Evolutionary conservation across 2,888 invertebrate genomes (phyloP).

Genomic region (Pandemis heparana): DNA sequence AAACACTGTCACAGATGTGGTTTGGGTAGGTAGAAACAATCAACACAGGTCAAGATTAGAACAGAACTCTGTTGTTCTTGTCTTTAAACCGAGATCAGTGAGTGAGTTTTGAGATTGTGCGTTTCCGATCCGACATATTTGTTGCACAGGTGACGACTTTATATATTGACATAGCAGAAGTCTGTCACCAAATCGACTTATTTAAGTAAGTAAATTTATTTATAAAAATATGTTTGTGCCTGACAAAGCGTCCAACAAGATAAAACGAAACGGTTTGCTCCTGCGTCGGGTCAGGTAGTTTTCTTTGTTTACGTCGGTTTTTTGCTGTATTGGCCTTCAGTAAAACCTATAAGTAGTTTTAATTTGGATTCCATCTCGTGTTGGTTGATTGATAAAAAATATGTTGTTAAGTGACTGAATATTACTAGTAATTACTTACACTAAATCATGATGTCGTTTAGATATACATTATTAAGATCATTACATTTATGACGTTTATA

Average conservation of each 20-base stretch:
- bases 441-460: no score
- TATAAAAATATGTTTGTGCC: not conserved
- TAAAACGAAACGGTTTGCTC: conserved; percentile 13
- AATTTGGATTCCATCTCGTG: not conserved
- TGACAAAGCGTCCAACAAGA: not conserved
- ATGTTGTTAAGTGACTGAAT: not conserved
- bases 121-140: no score
- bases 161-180: not conserved
- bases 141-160: not conserved
- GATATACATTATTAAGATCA: no score
- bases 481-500: no score
- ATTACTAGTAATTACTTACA: no score
- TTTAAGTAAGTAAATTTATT: not conserved
- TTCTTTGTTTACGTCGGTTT: conserved; percentile 36
- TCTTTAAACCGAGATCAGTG: not conserved
- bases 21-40: no score
- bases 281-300: conserved; percentile 34
- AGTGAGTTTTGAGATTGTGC: not conserved
- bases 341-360: conserved; percentile 18
- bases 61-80: no score
- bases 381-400: not conserved
- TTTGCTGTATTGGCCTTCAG: conserved; percentile 37
- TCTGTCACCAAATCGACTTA: not conserved
- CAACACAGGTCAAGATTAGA: no score
- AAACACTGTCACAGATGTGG: no score